A percentile compares a stretch with the other conserved stretches of the same genome.
Evolutionary conservation across 2,888 invertebrate genomes (phyloP).

Genomic region (Cerastis leucographa): DNA sequence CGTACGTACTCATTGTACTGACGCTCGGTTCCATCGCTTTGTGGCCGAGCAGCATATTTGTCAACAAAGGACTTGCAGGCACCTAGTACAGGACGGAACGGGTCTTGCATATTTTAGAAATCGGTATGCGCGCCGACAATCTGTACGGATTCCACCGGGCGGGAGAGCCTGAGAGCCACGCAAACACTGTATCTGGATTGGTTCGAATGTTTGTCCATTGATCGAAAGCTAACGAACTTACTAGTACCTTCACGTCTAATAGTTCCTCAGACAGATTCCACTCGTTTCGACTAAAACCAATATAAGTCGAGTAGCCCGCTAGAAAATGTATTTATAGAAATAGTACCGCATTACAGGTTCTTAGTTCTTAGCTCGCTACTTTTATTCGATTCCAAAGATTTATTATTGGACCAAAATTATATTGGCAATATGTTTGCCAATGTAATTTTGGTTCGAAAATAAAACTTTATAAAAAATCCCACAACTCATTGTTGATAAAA

Average conservation of each 20-base stretch:
- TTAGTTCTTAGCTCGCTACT: slow-evolving; percentile 17
- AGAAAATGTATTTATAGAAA: slow-evolving; percentile 41
- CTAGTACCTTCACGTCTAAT: slow-evolving; percentile 69
- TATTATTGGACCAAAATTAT: slow-evolving; percentile 14
- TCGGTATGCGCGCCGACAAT: slow-evolving; percentile 74
- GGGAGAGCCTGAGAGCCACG: slow-evolving; percentile 62
- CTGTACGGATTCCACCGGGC: slow-evolving; percentile 67
- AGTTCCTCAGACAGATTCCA: slow-evolving; percentile 60
- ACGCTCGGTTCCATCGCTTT: slow-evolving; percentile 25
- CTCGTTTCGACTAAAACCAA: slow-evolving; percentile 59
- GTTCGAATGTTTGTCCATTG: slow-evolving; percentile 68
- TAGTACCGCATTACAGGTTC: slow-evolving; percentile 17
- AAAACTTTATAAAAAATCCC: slow-evolving; percentile 19
- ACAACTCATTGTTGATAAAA: slow-evolving; percentile 14
- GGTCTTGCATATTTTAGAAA: slow-evolving; percentile 77
- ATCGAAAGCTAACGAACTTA: slow-evolving; percentile 70
- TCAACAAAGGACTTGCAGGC: slow-evolving; percentile 58
- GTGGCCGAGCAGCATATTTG: slow-evolving; percentile 51
- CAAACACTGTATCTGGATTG: slow-evolving; percentile 70
- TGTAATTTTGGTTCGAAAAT: no score
- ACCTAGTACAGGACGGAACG: slow-evolving; percentile 64
- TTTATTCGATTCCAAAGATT: slow-evolving; percentile 33
- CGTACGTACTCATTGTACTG: slow-evolving; percentile 4
- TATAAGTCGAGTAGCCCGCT: slow-evolving; percentile 39
- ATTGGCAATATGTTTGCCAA: slow-evolving; percentile 10